A percentile compares a stretch with the other conserved stretches of the same genome.
phyloP scores from a whole-genome alignment of 2,113 vertebrate genomes.

The Heloderma charlesbogerti region DNA sequence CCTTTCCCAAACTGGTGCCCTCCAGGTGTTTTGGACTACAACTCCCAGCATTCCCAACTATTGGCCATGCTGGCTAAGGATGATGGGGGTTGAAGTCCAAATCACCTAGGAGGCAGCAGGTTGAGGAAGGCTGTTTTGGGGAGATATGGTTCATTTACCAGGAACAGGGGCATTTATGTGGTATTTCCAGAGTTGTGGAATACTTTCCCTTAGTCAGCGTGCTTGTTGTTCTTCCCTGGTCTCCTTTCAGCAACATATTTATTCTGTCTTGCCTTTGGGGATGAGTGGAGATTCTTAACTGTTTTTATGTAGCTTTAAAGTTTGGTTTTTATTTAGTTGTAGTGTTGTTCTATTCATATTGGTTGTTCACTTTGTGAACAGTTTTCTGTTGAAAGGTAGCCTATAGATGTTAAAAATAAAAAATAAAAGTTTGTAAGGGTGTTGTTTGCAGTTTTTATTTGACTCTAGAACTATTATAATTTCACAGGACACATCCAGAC shows the following conservation, averaged over 20 bases:
- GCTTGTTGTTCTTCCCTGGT: neutral
- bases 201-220: neutral
- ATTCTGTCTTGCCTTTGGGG: neutral
- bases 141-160: neutral
- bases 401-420: neutral
- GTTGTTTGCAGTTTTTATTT: neutral
- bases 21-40: too few species aligned
- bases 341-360: neutral
- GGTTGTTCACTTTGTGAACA: neutral
- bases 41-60: too few species aligned
- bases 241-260: too few species aligned
- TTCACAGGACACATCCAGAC: neutral
- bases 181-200: neutral
- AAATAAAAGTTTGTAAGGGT: neutral
- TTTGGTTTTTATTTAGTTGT: neutral
- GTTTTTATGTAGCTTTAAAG: neutral
- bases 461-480: neutral
- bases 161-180: neutral
- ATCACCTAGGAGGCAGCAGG: too few species aligned
- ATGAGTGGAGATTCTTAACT: neutral
- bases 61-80: too few species aligned
- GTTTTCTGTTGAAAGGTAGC: neutral
- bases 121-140: too few species aligned
- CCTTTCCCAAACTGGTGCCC: too few species aligned
- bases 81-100: too few species aligned